Conservation (phyloP, 2,113 vertebrate species). For the Forbesichthys agassizii region DNA sequence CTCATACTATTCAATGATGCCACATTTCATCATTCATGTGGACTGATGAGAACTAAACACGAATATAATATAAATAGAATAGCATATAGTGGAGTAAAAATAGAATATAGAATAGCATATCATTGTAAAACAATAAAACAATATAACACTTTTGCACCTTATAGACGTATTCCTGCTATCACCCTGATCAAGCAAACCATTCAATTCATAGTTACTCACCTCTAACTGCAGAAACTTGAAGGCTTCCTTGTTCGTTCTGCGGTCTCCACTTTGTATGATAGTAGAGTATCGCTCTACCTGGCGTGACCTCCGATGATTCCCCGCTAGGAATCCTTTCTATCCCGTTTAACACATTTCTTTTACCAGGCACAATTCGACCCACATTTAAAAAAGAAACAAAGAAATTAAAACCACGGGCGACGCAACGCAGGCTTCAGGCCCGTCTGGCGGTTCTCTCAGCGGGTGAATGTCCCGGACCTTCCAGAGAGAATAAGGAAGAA, state of each 20-base stretch:
- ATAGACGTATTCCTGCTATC: not conserved
- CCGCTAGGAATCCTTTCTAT: conserved; percentile 17
- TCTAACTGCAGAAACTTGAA: conserved; percentile 23
- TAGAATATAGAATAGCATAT: not conserved
- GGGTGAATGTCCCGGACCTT: conserved; percentile 22
- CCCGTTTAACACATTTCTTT: conserved; percentile 54
- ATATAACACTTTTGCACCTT: conserved; percentile 7
- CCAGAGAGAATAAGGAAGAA: conserved; percentile 51
- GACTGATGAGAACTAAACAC: no score
- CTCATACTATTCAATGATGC: not conserved
- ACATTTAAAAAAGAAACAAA: not conserved
- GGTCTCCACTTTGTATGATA: not conserved
- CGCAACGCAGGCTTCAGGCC: conserved; percentile 22
- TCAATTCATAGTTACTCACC: conserved; percentile 32
- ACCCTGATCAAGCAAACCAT: not conserved
- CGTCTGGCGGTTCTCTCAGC: conserved; percentile 28
- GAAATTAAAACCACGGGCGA: conserved; percentile 4
- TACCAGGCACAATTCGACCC: conserved; percentile 16
- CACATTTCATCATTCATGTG: not conserved
- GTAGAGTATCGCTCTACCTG: conserved; percentile 4
- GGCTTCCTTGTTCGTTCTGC: not conserved
- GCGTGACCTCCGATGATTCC: conserved; percentile 20
- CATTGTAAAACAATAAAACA: not conserved
- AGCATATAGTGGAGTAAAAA: not conserved
- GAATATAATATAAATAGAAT: not conserved